A percentile compares a stretch with the other conserved stretches of the same genome.
Conservation (phyloP, 2,888 invertebrate genomes). For the Holacanthella duospinosa region DNA sequence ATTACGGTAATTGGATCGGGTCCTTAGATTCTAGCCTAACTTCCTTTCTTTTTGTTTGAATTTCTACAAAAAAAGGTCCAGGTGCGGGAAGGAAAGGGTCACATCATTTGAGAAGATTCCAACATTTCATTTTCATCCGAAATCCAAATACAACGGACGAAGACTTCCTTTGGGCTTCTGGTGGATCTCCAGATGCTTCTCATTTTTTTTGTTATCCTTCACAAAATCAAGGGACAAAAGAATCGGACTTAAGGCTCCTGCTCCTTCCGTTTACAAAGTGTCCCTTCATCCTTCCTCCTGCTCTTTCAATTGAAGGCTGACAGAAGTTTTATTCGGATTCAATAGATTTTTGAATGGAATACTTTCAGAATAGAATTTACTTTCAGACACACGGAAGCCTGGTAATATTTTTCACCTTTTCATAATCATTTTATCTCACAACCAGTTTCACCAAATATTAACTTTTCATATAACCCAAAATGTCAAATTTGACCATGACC, state of each 20-base stretch:
- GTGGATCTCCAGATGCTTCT: slow-evolving; percentile 1
- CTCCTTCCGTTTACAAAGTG: neutral
- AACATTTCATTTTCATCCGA: too few relatives aligned
- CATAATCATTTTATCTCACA: too few relatives aligned
- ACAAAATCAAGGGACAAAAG: neutral
- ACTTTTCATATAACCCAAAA: too few relatives aligned
- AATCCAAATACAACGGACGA: slow-evolving; percentile 1
- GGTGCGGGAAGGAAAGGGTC: neutral
- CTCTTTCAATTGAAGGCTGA: neutral
- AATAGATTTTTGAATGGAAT: too few relatives aligned
- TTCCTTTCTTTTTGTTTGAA: slow-evolving; percentile 4
- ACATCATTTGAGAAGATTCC: neutral
- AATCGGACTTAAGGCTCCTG: neutral
- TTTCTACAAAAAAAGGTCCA: neutral
- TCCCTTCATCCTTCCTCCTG: too few relatives aligned
- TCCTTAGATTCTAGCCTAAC: neutral
- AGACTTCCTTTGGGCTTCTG: neutral
- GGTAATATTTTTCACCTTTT: too few relatives aligned
- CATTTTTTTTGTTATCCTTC: neutral
- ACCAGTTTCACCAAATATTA: too few relatives aligned
- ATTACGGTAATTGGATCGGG: too few relatives aligned
- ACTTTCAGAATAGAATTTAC: too few relatives aligned
- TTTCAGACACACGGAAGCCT: too few relatives aligned
- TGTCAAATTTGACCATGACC: slow-evolving; percentile 1
- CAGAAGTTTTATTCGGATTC: too few relatives aligned